Evolutionary conservation across 2,113 vertebrate genomes (phyloP).

Genomic region (Eptesicus fuscus): DNA sequence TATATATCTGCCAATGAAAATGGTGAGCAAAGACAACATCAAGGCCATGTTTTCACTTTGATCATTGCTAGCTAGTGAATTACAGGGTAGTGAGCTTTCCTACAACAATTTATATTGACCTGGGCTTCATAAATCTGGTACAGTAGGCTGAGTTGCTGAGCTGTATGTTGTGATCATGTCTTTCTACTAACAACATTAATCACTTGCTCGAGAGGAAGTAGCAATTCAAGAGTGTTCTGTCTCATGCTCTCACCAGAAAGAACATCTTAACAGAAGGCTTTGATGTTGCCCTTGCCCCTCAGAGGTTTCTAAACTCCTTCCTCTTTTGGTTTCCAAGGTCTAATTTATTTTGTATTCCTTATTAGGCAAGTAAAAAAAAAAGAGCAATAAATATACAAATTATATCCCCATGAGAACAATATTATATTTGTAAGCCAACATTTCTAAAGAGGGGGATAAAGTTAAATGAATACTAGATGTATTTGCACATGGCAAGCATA

Average conservation of each 20-base stretch:
- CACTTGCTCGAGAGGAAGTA: neutral
- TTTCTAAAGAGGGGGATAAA: slow-evolving; percentile 17
- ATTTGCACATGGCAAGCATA: neutral
- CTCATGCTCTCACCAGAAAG: neutral
- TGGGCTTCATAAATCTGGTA: slow-evolving; percentile 27
- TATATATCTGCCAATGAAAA: slow-evolving; percentile 22
- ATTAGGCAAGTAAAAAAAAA: neutral
- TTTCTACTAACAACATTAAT: slow-evolving; percentile 33
- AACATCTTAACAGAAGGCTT: neutral
- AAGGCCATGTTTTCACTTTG: slow-evolving; percentile 36
- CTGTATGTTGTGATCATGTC: slow-evolving; percentile 37
- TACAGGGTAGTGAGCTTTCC: slow-evolving; percentile 16
- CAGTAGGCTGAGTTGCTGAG: slow-evolving; percentile 30
- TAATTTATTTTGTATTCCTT: neutral
- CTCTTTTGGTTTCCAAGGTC: neutral
- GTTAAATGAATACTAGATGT: neutral
- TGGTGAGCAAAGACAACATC: slow-evolving; percentile 37
- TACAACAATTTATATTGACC: slow-evolving; percentile 38
- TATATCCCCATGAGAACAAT: neutral
- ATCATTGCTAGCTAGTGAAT: neutral
- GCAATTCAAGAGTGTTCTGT: neutral
- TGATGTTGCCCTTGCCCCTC: neutral
- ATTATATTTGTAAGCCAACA: neutral
- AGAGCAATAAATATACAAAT: neutral
- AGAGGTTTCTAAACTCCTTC: neutral